A percentile compares a stretch with the other conserved stretches of the same genome.
These are phyloP conservation scores for Mesoligia furuncula DNA, from an alignment of 2,888 invertebrate genomes.

Conservation along the genomic window DNA sequence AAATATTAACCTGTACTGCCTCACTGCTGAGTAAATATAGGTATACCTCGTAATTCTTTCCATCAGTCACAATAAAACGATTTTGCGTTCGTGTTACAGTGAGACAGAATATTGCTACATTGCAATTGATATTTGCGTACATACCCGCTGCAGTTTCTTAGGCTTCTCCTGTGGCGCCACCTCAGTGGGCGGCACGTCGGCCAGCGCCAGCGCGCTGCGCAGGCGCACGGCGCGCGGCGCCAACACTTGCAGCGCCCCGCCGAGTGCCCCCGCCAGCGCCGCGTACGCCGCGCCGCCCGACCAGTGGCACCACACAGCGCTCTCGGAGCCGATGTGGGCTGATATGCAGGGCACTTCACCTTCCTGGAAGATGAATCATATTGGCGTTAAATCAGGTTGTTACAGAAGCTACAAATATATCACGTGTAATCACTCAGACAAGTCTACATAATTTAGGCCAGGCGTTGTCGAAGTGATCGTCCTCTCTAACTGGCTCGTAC, in stretches of 20 bases:
- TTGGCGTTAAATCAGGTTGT: background rate
- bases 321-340: constrained; percentile 93
- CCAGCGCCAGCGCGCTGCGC: constrained; percentile 93
- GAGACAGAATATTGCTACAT: background rate
- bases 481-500: background rate
- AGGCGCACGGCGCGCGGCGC: constrained; percentile 91
- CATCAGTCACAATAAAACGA: background rate
- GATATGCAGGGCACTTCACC: constrained; percentile 86
- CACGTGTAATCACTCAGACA: too few species aligned
- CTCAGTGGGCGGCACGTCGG: constrained; percentile 86
- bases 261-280: constrained; percentile 91
- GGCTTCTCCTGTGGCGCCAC: constrained; percentile 80
- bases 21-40: background rate
- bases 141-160: constrained; percentile 93
- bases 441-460: background rate
- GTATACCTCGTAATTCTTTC: background rate
- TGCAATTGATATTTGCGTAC: constrained; percentile 68
- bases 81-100: background rate
- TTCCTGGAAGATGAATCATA: constrained; percentile 88
- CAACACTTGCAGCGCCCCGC: constrained; percentile 91
- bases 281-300: constrained; percentile 93
- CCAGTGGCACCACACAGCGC: constrained; percentile 94
- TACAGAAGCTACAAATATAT: background rate
- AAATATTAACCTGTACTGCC: too few species aligned
- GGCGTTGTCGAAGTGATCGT: fast-evolving